Conservation (phyloP, 2,113 vertebrate genomes). For the Macaca nemestrina region DNA sequence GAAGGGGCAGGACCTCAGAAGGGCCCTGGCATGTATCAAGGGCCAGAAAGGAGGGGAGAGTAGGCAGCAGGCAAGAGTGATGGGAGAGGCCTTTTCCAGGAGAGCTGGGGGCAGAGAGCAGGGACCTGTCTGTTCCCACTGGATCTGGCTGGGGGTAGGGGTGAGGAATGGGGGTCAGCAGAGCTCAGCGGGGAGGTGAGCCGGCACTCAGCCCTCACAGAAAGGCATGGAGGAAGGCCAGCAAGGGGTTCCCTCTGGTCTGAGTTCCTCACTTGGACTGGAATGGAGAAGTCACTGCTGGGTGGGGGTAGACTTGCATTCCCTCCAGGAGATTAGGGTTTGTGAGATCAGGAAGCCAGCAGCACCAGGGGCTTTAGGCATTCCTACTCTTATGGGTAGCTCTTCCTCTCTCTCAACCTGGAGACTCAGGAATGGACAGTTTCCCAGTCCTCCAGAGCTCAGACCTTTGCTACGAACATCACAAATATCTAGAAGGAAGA, state of each 20-base stretch:
- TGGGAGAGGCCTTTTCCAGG: not conserved
- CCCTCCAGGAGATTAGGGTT: not conserved
- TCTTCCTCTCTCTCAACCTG: not conserved
- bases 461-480: not conserved
- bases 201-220: not conserved
- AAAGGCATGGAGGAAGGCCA: not conserved
- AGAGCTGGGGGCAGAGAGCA: not conserved
- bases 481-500: not conserved
- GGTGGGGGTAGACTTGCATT: not conserved
- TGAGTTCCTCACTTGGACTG: not conserved
- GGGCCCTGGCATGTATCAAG: not conserved
- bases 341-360: not conserved
- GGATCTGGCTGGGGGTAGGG: not conserved
- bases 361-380: not conserved
- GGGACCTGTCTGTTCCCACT: not conserved
- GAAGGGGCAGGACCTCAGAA: fast-evolving
- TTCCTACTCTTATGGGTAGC: not conserved
- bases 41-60: not conserved
- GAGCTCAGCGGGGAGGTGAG: not conserved
- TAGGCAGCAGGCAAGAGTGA: too few species aligned
- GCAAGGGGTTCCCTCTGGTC: not conserved
- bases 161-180: not conserved
- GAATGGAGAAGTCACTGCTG: not conserved
- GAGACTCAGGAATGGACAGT: not conserved
- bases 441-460: fast-evolving